A percentile compares a stretch with the other conserved stretches of the same genome.
phyloP scores from a whole-genome alignment of 2,113 vertebrate genomes.

The Helogale parvula region DNA sequence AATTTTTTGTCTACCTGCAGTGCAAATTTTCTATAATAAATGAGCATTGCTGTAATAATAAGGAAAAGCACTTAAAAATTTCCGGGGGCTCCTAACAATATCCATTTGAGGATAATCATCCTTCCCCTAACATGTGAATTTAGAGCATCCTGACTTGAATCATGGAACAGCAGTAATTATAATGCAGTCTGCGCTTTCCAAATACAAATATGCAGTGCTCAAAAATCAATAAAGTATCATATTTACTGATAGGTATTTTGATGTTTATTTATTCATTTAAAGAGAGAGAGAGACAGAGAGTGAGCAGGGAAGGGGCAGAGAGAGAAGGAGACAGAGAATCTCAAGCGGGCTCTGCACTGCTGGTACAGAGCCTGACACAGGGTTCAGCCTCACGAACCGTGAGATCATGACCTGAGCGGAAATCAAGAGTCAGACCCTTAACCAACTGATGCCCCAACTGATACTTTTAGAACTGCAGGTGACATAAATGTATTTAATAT shows the following conservation, averaged over 20 bases:
- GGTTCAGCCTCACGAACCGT: no score
- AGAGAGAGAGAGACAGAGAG: no score
- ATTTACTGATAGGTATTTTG: not conserved
- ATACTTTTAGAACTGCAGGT: conserved; percentile 38
- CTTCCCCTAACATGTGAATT: not conserved
- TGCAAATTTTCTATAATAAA: not conserved
- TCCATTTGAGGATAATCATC: not conserved
- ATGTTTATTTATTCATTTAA: no score
- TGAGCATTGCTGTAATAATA: not conserved
- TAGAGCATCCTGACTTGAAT: conserved; percentile 7
- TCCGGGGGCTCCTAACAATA: not conserved
- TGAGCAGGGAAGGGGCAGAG: no score
- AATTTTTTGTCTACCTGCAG: not conserved
- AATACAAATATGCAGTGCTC: not conserved
- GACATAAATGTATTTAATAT: not conserved
- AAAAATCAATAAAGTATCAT: conserved; percentile 1
- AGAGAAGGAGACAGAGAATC: no score
- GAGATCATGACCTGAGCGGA: no score
- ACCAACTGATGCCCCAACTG: not conserved
- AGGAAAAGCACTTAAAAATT: not conserved
- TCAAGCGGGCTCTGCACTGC: no score
- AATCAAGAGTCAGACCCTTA: no score
- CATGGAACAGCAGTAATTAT: not conserved
- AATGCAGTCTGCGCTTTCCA: conserved; percentile 16
- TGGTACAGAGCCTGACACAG: no score